phyloP scores from a whole-genome alignment of 2,888 invertebrate genomes.

The Orthonychiurus folsomi region DNA sequence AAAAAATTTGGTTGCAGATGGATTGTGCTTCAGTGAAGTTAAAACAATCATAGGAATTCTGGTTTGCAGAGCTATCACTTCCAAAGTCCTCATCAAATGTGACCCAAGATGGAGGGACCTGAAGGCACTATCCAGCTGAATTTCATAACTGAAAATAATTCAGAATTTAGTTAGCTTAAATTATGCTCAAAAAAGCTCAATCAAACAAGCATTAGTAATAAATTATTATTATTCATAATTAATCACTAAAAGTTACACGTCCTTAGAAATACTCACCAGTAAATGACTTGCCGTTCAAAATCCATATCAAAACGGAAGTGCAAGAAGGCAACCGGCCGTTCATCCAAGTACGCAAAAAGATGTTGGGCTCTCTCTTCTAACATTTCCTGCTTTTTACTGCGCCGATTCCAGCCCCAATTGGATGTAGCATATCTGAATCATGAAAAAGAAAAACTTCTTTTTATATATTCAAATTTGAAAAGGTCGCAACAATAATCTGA shows the following conservation, averaged over 20 bases:
- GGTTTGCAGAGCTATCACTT: slow-evolving; percentile 62
- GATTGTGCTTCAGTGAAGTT: slow-evolving; percentile 72
- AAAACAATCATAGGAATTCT: slow-evolving; percentile 71
- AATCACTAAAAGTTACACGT: too few species aligned
- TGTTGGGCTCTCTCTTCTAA: slow-evolving; percentile 64
- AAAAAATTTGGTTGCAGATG: slow-evolving; percentile 63
- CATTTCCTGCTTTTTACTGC: slow-evolving; percentile 64
- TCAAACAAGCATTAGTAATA: too few species aligned
- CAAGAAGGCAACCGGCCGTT: slow-evolving; percentile 58
- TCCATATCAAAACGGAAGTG: slow-evolving; percentile 80
- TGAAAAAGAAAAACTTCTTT: too few species aligned
- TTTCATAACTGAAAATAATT: slow-evolving; percentile 62
- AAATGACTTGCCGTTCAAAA: slow-evolving; percentile 63
- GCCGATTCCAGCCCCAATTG: slow-evolving; percentile 70
- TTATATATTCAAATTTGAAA: too few species aligned
- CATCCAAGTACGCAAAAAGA: slow-evolving; percentile 53
- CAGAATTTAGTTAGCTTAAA: not conserved
- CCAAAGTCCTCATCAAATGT: slow-evolving; percentile 68
- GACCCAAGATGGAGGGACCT: slow-evolving; percentile 73
- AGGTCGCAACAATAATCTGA: too few species aligned
- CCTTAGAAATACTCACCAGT: slow-evolving; percentile 54
- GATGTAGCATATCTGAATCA: slow-evolving; percentile 58
- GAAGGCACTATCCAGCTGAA: slow-evolving; percentile 64
- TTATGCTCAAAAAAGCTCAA: not conserved
- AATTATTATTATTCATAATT: too few species aligned